Evolutionary conservation across 2,113 vertebrate genomes (phyloP), one percentile per base, ranked within the genome.

Genomic region (Eulemur rufifrons): DNA sequence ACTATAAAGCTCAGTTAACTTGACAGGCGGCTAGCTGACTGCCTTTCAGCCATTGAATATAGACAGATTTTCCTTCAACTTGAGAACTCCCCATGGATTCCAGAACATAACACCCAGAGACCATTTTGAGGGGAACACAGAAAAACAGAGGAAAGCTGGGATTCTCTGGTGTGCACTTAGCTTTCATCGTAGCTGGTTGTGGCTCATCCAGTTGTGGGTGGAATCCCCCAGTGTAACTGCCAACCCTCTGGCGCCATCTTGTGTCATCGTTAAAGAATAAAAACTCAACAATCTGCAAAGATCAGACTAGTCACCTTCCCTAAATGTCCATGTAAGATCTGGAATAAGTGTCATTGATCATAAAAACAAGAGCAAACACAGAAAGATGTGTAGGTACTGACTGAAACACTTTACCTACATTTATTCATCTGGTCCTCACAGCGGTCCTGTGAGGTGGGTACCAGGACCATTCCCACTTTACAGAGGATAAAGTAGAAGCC

Each of bases 171-270:
- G 29, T 64, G 25, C 10, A 12, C 17, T 76, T 18, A 23, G 2
- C 77, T 91, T 96, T 94, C 90, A 88, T 8, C 81, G 39, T 37
- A 61, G 87, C 54, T 50, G 25, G 63, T 32, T 39, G 7, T 63
- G 25, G 45, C 69, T 89, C 82, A 15, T 52, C 39, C 17, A 17
- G 8, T 8, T 64, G 52, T 56, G 32, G 2, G 34, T 25, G n/a
- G 68, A n/a, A 29, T 50, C 39, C 34, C 74, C 47, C 20, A 32
- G 0, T 10, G 32, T 45, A 54, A 77, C 56, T 45, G 42, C 50
- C 68, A 84, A 3, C 59, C 42, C 63, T 97, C 80, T 96, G 80
- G 91, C 20, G 89, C 95, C 97, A 96, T 86, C 97, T 97, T 93
- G 91, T 97, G 98, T 84, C 63, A 20, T 3, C 68, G 15, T 6